These are phyloP conservation scores for Dicyrtomina minuta DNA, from an alignment of 2,888 invertebrate species.

Conservation along the genomic window DNA sequence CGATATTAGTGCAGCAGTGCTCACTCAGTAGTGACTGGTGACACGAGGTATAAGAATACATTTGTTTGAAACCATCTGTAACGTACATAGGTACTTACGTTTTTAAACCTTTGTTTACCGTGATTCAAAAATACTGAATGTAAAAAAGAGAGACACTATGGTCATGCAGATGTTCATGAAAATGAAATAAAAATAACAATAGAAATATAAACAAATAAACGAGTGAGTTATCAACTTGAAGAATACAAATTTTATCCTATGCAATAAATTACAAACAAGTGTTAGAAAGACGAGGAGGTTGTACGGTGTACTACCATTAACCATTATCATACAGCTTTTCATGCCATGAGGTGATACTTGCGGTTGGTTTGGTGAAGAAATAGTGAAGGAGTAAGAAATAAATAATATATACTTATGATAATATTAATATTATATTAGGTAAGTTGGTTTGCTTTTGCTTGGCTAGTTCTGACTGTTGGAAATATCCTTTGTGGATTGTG, in stretches of 20 bases:
- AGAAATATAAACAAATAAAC: background rate
- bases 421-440: background rate
- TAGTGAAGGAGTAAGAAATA: background rate
- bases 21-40: no score
- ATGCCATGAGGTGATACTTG: background rate
- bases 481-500: slow-evolving; percentile 23
- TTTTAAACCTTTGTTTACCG: no score
- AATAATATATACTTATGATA: background rate
- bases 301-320: background rate
- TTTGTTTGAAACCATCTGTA: no score
- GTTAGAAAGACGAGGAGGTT: slow-evolving; percentile 19
- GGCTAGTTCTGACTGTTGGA: background rate
- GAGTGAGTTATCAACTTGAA: background rate
- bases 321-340: no score
- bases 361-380: background rate
- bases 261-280: slow-evolving; percentile 18
- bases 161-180: background rate
- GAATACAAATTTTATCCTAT: background rate
- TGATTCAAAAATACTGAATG: no score
- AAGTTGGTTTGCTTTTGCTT: no score
- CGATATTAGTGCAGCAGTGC: no score
- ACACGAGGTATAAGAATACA: no score
- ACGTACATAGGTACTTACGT: no score
- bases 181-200: background rate
- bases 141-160: no score